These are phyloP conservation scores for Pardosa pseudoannulata DNA, from an alignment of 2,888 invertebrate genomes.

Conservation along the genomic window DNA sequence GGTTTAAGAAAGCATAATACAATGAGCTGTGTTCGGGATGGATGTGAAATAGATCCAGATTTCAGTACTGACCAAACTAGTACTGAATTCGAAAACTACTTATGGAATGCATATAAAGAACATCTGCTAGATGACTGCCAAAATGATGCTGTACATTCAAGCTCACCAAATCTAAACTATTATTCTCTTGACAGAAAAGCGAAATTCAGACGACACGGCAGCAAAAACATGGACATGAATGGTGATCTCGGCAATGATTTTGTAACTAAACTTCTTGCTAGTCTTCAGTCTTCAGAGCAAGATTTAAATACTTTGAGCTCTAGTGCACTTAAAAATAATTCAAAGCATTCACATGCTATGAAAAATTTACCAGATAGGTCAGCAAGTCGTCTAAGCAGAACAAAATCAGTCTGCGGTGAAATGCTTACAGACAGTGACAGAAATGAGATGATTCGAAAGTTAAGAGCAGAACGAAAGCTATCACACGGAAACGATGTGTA, in stretches of 20 bases:
- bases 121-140: constrained; percentile 1
- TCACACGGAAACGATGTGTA: neutral
- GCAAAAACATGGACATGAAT: constrained; percentile 18
- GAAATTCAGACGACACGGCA: constrained; percentile 4
- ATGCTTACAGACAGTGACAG: neutral
- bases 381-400: neutral
- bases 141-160: constrained; percentile 25
- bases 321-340: neutral
- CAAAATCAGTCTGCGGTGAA: constrained; percentile 21
- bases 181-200: neutral
- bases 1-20: constrained; percentile 23
- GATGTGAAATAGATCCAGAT: neutral
- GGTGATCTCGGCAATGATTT: neutral
- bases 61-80: neutral
- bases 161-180: constrained; percentile 38
- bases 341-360: neutral
- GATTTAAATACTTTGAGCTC: neutral
- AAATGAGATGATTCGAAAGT: neutral
- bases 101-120: constrained; percentile 19
- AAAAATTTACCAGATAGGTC: neutral
- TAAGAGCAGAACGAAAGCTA: constrained; percentile 18
- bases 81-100: constrained; percentile 10
- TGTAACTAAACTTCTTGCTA: neutral
- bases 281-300: neutral
- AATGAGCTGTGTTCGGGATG: neutral